Conservation (phyloP, 2,888 invertebrate genomes). For the Tribolium freemani region DNA sequence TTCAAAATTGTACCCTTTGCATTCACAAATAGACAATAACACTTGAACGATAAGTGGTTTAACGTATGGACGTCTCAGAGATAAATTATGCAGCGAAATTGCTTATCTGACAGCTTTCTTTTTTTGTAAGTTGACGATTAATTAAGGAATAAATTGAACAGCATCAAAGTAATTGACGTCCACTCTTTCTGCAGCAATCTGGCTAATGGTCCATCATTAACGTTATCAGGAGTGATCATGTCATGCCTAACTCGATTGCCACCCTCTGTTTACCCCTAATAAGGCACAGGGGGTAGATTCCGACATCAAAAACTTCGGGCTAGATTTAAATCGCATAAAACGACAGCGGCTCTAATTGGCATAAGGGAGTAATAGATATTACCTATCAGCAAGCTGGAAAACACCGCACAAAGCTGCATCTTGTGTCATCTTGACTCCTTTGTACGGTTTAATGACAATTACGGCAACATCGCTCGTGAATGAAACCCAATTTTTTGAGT, state of each 20-base stretch:
- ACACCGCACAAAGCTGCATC: slow-evolving; percentile 17
- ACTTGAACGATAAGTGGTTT: slow-evolving; percentile 19
- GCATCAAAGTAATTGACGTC: slow-evolving; percentile 30
- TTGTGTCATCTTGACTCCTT: slow-evolving; percentile 35
- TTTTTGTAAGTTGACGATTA: not conserved
- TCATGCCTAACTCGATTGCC: slow-evolving; percentile 55
- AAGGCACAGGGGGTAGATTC: slow-evolving; percentile 47
- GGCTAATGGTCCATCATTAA: slow-evolving; percentile 59
- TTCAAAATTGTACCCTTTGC: slow-evolving; percentile 24
- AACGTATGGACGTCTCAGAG: not conserved
- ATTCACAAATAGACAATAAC: not conserved
- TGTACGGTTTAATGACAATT: slow-evolving; percentile 38
- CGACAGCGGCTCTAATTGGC: slow-evolving; percentile 52
- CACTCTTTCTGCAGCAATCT: slow-evolving; percentile 3
- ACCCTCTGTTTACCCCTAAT: slow-evolving; percentile 58
- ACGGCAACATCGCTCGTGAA: slow-evolving; percentile 29
- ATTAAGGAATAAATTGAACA: slow-evolving; percentile 17
- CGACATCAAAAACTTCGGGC: slow-evolving; percentile 53
- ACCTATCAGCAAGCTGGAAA: slow-evolving; percentile 12
- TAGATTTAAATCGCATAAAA: slow-evolving; percentile 54
- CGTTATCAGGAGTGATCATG: slow-evolving; percentile 56
- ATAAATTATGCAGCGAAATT: not conserved
- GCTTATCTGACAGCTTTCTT: not conserved
- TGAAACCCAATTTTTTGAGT: slow-evolving; percentile 50
- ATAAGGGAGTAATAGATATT: slow-evolving; percentile 47